phyloP scores from a whole-genome alignment of 2,888 invertebrate genomes.

The Ormyrus labotus region DNA sequence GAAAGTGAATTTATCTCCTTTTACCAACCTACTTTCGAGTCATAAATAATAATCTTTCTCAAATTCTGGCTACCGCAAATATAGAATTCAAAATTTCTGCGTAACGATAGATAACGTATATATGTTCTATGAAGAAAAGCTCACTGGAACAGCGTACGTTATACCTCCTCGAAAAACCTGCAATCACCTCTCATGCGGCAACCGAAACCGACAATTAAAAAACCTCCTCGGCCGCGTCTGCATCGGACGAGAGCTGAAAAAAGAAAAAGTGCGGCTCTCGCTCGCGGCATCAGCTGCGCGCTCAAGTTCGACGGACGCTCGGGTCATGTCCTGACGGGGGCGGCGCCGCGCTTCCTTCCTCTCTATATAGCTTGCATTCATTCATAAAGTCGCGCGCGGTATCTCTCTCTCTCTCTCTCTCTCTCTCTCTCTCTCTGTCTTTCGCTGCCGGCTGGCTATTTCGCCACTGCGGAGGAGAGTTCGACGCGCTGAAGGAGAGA shows the following conservation, averaged over 20 bases:
- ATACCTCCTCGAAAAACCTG: no score
- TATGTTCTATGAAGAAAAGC: no score
- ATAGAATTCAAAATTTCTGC: no score
- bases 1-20: no score
- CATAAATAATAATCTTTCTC: no score
- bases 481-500: neutral
- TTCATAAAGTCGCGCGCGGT: conserved; percentile 35
- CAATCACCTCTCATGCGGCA: no score
- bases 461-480: neutral
- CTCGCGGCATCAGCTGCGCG: neutral
- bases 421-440: conserved; percentile 3
- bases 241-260: neutral
- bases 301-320: conserved; percentile 15
- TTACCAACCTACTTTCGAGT: no score
- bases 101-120: no score
- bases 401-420: neutral
- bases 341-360: neutral
- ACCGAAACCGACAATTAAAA: no score
- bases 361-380: conserved; percentile 35
- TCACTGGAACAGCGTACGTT: no score
- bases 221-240: neutral
- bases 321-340: conserved; percentile 23
- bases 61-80: no score
- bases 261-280: no score
- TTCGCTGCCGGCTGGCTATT: neutral